Evolutionary conservation across 2,888 invertebrate species (phyloP).

Genomic region (Caenorhabditis zanzibari): DNA sequence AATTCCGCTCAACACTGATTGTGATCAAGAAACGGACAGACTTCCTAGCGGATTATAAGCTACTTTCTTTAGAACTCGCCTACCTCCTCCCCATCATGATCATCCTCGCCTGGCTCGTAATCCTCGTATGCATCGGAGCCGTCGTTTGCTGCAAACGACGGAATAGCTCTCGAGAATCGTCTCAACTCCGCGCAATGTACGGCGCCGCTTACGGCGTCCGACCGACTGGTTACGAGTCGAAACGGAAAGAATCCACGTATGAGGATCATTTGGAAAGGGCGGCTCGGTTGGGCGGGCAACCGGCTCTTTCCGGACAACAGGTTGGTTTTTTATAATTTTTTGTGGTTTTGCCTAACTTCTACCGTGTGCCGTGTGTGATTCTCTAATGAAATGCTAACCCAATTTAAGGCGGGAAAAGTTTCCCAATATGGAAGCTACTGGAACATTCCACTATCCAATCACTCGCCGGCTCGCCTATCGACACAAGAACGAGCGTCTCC

Average conservation of each 20-base stretch:
- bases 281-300: conserved; percentile 75
- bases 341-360: conserved; percentile 8
- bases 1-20: no score
- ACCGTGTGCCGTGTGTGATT: conserved; percentile 48
- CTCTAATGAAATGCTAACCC: conserved; percentile 4
- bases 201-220: conserved; percentile 81
- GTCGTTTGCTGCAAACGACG: conserved; percentile 81
- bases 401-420: conserved; percentile 77
- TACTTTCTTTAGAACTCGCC: conserved; percentile 74
- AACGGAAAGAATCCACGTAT: conserved; percentile 76
- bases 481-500: conserved; percentile 67
- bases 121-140: conserved; percentile 80
- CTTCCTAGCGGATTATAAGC: no score
- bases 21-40: no score
- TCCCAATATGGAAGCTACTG: conserved; percentile 83
- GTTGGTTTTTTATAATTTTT: conserved; percentile 17
- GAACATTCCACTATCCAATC: conserved; percentile 75
- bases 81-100: conserved; percentile 81
- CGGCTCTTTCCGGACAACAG: conserved; percentile 65
- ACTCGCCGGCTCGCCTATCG: conserved; percentile 64
- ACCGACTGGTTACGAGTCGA: conserved; percentile 77
- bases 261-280: conserved; percentile 83
- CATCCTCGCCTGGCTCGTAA: conserved; percentile 82
- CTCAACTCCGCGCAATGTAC: conserved; percentile 79
- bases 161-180: conserved; percentile 51